Evolutionary conservation across 2,797 vertebrate species (phyloP), one percentile per base, ranked within the genome.

Genomic region (Chaetophractus vellerosus): DNA sequence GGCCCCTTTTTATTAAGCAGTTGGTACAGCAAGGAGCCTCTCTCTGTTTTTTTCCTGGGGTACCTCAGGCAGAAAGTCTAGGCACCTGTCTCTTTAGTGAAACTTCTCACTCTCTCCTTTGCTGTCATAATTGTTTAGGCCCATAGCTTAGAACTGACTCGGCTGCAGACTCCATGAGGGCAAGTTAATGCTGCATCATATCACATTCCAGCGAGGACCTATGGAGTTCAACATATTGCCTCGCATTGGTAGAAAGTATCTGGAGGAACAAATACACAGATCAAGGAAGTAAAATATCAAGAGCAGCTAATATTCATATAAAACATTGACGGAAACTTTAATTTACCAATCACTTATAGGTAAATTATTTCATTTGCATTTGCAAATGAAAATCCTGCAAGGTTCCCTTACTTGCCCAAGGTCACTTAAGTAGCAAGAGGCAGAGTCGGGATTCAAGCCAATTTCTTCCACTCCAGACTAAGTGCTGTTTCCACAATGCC

Each of bases 381-480:
- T 94, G 23, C 2, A 57, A 87, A 95, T n/a, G 24, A 26, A 96
- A 41, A 71, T 52, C 63, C 66, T 93, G 52, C 80, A 72, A 90
- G 10, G 7, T 88, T 66, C 19, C 36, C 33, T 9, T 80, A 93
- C 76, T 78, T 50, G 19, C n/a, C 59, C 74, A 38, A 88, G 59
- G 71, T 48, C 36, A 93, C 28, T 55, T 38, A 59, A 28, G 48
- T 41, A 78, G 74, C 64, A 83, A 31, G 19, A 78, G 18, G 21
- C 41, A 68, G 55, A 55, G 23, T 10, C 0, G 1, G 41, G 88
- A 96, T 68, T 89, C 66, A 95, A 94, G 55, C 5, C 3, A 76
- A 23, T 36, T 41, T 48, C 76, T 75, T 91, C 45, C 9, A 76
- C n/a, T 45, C 31, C 15, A 88, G 66, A 36, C 14, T 66, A 41